Base-by-base conservation (phyloP, 2,888 invertebrate species). In the Spatulosminthurus flaviceps region DNA sequence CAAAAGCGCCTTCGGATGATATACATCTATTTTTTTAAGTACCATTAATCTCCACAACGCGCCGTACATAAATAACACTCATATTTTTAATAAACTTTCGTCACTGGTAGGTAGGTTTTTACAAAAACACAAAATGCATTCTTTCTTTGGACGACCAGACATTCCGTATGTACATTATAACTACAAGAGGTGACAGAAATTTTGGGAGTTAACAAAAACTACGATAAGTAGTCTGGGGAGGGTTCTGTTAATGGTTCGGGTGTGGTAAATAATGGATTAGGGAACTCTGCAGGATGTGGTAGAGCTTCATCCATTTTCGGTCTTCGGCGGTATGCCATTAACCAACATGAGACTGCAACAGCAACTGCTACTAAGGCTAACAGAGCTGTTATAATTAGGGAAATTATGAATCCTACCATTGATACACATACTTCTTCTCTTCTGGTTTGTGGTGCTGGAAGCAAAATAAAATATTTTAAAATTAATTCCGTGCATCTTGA, bases 271-370 rank as follows among this genome's bases (percentile, higher is more conserved):
- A 96, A 90, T 86, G 96, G 96, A 89, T 96, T 96, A 80, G 96
- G 96, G 90, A 96, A 96, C 89, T 96, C 96, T 83, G 96, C 94
- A 85, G 96, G 96, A 90, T 96, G 96, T 84, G 96, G 96, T 86
- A 96, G 90, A 70, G 96, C 96, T 61, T 96, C 96, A 83, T 94
- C 92, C 75, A 94, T 92, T 86, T 95, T 95, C 76, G 95, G 94
- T 87, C 94, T 92, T 86, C 95, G 92, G 85, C 96, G 90, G 89
- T 96, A 96, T 86, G 96, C 96, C 92, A 96, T 94, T 84, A 96
- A 90, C 96, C 96, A 97, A 89, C 96, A 96, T 82, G 95, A 96
- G 80, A 96, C 96, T 79, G 96, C 96, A 74, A 96, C 94, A 34
- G 96, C 96, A 79, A 97, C 96, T 79, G 96, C 96, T 80, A 96